These are phyloP conservation scores for Himantopus leucocephalus DNA, from an alignment of 2,113 vertebrate genomes.

Conservation along the genomic window DNA sequence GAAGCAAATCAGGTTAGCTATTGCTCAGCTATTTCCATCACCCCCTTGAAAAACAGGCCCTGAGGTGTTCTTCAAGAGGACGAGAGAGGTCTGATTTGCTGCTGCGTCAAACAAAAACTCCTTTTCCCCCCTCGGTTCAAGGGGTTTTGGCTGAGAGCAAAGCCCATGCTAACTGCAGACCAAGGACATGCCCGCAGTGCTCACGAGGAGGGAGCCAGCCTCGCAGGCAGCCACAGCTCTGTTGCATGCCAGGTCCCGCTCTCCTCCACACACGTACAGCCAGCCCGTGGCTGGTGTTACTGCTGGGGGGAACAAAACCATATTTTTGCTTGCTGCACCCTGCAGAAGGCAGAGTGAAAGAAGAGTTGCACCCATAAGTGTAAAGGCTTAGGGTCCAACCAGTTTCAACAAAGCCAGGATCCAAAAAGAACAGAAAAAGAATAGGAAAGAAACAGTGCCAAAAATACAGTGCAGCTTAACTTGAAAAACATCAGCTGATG, in stretches of 20 bases:
- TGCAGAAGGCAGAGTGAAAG: not conserved
- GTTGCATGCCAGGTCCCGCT: not conserved
- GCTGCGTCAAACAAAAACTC: not conserved
- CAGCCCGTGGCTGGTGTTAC: not conserved
- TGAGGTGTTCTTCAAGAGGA: not conserved
- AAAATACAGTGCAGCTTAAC: not conserved
- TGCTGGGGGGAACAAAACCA: not conserved
- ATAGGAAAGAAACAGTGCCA: not conserved
- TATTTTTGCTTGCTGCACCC: not conserved
- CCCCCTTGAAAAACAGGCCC: not conserved
- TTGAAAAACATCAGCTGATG: not conserved
- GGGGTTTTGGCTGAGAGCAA: not conserved
- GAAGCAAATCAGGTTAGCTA: not conserved
- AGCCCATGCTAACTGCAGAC: not conserved
- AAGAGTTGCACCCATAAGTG: not conserved
- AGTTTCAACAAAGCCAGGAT: not conserved
- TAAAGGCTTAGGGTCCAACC: not conserved
- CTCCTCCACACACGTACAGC: rapidly evolving
- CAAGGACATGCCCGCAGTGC: not conserved
- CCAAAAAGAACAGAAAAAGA: not conserved
- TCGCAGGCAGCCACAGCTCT: not conserved
- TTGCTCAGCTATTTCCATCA: not conserved
- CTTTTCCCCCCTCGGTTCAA: not conserved
- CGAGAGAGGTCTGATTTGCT: not conserved
- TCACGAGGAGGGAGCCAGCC: not conserved